Percentiles rank a stretch among this genome's conserved stretches.
phyloP scores from a whole-genome alignment of 2,113 vertebrate species.

The Poecilia latipinna region DNA sequence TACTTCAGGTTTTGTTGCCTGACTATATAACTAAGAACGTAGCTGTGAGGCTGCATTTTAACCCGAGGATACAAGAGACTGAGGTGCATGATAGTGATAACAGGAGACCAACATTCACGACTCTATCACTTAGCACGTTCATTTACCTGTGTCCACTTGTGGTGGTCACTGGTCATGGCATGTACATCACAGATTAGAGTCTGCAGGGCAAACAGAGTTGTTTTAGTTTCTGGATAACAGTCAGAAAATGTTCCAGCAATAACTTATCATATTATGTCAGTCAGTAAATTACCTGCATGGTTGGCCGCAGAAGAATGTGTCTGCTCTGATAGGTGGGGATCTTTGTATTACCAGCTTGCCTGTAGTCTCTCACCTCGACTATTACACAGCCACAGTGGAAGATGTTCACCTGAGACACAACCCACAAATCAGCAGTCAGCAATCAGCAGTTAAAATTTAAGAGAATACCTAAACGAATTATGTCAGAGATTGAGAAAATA shows the following conservation, averaged over 20 bases:
- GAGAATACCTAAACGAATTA: background rate
- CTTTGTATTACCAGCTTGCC: constrained; percentile 93
- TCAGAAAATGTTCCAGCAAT: background rate
- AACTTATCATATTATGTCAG: background rate
- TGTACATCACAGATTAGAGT: constrained; percentile 98
- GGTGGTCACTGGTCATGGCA: constrained; percentile 98
- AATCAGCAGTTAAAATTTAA: background rate
- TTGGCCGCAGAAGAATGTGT: constrained; percentile 93
- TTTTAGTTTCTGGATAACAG: background rate
- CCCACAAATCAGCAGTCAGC: background rate
- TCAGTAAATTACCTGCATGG: constrained; percentile 88
- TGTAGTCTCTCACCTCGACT: constrained; percentile 95
- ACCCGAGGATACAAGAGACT: background rate
- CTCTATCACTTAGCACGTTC: background rate
- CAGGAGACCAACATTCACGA: background rate
- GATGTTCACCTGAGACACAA: constrained; percentile 91
- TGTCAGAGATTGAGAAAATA: background rate
- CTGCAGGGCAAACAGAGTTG: constrained; percentile 68
- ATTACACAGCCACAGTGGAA: constrained; percentile 99
- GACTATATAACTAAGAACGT: background rate
- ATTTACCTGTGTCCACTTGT: constrained; percentile 98
- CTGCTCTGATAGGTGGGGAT: constrained; percentile 93
- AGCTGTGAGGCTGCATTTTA: background rate
- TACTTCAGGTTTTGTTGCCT: background rate
- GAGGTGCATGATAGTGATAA: background rate